Evolutionary conservation across 1,140 invertebrate species (phyloP), one percentile per base, ranked within the genome.

Genomic region (Sogatella furcifera): DNA sequence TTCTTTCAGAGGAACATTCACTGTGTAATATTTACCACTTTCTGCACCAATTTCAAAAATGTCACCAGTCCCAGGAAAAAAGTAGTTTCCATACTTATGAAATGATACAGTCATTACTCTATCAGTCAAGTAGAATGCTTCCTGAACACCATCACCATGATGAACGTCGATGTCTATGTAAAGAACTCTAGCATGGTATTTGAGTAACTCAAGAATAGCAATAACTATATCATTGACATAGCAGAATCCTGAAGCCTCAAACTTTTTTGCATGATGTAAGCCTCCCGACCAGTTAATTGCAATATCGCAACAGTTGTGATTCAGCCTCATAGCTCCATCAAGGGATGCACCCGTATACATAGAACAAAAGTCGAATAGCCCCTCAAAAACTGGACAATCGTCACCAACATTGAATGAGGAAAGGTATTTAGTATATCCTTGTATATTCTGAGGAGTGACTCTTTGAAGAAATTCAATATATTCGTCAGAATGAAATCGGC

Each of bases 111-210:
- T 99, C 97, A 99, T 99, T 0, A 99, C 97, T 52, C 97, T 77
- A 74, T 99, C 97, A 0, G 96, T 98, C 1, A 97, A 77, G 71
- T 99, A 98, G 77, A 99, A 99, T 0, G 97, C 97, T 77, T 99
- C 97, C 75, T 99, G 95, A 0, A 99, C 97, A 1, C 97, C 97
- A 77, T 99, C 97, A 0, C 97, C 97, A 74, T 99, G 97, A 74
- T 99, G 97, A 9, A 99, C 97, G 70, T 99, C 97, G 65, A 99
- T 99, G 70, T 99, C 97, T 61, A 99, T 97, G 69, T 99, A 99
- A 13, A 99, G 75, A 11, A 99, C 97, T 65, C 97, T 77, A 1
- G 93, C 87, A 74, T 97, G 90, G 71, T 95, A 95, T 72, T 95
- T 97, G 0, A 99, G 74, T 13, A 99, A 77, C 74, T 99, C 97